Evolutionary conservation across 2,888 invertebrate species (phyloP).

Genomic region (Tenthredo amoena): DNA sequence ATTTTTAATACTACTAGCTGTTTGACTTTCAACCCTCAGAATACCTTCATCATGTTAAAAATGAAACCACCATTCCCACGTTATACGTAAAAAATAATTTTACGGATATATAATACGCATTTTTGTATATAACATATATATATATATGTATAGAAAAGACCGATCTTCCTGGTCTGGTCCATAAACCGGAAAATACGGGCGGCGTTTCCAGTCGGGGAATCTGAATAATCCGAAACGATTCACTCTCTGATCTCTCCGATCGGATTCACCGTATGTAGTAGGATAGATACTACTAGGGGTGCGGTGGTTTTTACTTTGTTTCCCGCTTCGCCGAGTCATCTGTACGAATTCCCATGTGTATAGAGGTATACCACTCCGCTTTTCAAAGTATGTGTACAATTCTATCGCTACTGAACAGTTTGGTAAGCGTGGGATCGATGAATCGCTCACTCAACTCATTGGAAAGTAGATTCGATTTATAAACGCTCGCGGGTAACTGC

Average conservation of each 20-base stretch:
- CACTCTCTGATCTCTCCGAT: constrained; percentile 45
- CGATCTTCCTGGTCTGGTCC: constrained; percentile 26
- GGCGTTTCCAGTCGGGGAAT: constrained; percentile 7
- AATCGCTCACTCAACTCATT: constrained; percentile 36
- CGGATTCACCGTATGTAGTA: constrained; percentile 32
- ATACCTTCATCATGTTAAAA: not conserved
- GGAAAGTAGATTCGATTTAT: constrained; percentile 29
- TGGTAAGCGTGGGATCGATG: not conserved
- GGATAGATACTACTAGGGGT: not conserved
- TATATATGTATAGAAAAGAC: not conserved
- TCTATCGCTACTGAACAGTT: not conserved
- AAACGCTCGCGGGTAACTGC: not conserved
- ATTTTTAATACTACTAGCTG: not conserved
- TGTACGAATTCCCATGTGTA: not conserved
- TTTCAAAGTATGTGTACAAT: not conserved
- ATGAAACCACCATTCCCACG: no score
- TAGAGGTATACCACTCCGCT: not conserved
- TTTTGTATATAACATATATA: no score
- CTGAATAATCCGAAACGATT: constrained; percentile 45
- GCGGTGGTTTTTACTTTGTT: constrained; percentile 34
- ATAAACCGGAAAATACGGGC: constrained; percentile 44
- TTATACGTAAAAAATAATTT: no score
- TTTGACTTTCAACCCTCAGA: not conserved
- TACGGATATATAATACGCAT: no score
- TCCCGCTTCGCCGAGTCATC: not conserved